Percentiles rank a stretch among this genome's conserved stretches.
These are phyloP conservation scores for Drosophila mauritiana DNA, from an alignment of 1,140 invertebrate species.

Conservation along the genomic window DNA sequence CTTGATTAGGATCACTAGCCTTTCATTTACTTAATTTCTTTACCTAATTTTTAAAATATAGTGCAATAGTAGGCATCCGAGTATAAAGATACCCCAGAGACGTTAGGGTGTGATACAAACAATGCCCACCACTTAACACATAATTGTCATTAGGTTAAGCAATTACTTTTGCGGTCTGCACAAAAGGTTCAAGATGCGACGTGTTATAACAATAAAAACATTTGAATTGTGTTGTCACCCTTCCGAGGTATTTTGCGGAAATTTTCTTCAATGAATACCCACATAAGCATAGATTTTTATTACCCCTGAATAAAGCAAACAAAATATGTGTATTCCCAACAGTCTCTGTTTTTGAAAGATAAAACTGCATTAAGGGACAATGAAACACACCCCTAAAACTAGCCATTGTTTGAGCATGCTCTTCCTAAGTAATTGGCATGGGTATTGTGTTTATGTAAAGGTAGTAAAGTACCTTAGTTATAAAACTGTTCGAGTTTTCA, in stretches of 20 bases:
- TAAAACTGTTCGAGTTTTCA: conserved; percentile 22
- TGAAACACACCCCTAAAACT: conserved; percentile 72
- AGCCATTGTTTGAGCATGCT: conserved; percentile 77
- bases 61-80: too few relatives aligned
- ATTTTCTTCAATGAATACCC: conserved; percentile 63
- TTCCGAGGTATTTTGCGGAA: conserved; percentile 61
- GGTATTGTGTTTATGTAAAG: conserved; percentile 58
- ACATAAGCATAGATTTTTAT: conserved; percentile 62
- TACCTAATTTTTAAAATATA: too few relatives aligned
- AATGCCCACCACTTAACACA: conserved; percentile 67
- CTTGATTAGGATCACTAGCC: too few relatives aligned
- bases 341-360: conserved; percentile 79
- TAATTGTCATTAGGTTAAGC: conserved; percentile 81
- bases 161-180: conserved; percentile 69
- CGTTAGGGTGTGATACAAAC: neutral
- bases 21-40: too few relatives aligned
- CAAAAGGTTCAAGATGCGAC: conserved; percentile 72
- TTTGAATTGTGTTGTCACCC: conserved; percentile 79
- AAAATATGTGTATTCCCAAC: conserved; percentile 48
- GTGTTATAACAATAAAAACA: conserved; percentile 82
- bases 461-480: conserved; percentile 60
- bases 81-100: too few relatives aligned
- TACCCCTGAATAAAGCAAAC: conserved; percentile 75
- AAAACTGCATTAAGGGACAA: conserved; percentile 76
- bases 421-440: conserved; percentile 58